These are phyloP conservation scores for Selenia dentaria DNA, from an alignment of 2,888 invertebrate species.

Conservation along the genomic window DNA sequence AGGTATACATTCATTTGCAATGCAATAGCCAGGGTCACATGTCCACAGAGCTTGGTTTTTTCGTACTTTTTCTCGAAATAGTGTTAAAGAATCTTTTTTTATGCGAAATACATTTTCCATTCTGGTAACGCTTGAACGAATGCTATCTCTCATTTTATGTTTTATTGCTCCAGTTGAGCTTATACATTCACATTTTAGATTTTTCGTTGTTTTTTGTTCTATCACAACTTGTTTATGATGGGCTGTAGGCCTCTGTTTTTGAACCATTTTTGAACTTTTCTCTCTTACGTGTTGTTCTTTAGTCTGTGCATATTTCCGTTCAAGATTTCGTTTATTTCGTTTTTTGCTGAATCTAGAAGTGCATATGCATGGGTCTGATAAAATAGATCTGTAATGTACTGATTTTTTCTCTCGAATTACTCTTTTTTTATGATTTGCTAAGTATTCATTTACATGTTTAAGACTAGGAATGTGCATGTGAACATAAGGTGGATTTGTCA, in stretches of 20 bases:
- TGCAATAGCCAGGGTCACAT: conserved; percentile 31
- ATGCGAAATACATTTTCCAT: conserved; percentile 36
- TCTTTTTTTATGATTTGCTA: conserved; percentile 25
- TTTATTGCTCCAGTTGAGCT: neutral
- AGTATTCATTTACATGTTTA: conserved; percentile 29
- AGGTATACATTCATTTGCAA: conserved; percentile 22
- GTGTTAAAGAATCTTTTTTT: conserved; percentile 50
- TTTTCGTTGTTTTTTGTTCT: conserved; percentile 30
- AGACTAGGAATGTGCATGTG: conserved; percentile 29
- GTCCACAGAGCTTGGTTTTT: conserved; percentile 34
- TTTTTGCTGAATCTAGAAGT: conserved; percentile 36
- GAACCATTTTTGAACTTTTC: neutral
- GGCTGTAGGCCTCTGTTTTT: neutral
- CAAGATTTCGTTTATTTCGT: conserved; percentile 13
- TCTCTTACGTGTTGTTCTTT: conserved; percentile 2
- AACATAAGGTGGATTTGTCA: conserved; percentile 28
- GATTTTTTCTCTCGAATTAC: conserved; percentile 28
- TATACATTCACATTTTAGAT: conserved; percentile 23
- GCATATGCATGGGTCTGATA: conserved; percentile 52
- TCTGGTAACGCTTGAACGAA: conserved; percentile 28
- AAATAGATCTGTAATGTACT: conserved; percentile 35
- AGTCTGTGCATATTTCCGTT: conserved; percentile 14
- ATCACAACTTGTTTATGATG: conserved; percentile 12
- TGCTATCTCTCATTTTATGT: conserved; percentile 28
- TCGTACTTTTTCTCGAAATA: conserved; percentile 46